phyloP scores from a whole-genome alignment of 2,888 invertebrate genomes.

The Lochmaea capreae region DNA sequence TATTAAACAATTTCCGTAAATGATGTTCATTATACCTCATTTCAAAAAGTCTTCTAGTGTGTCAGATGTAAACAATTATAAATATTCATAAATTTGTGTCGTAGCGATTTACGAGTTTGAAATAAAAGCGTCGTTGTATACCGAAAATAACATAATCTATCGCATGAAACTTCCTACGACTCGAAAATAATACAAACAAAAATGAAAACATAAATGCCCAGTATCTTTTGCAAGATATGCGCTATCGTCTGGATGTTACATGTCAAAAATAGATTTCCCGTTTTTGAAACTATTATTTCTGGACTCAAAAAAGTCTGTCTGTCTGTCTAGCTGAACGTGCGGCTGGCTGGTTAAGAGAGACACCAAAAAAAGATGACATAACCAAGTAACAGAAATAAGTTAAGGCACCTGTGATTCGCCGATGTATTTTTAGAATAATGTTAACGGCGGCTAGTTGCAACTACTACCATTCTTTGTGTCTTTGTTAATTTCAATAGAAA shows the following conservation, averaged over 20 bases:
- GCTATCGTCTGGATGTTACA: constrained; percentile 15
- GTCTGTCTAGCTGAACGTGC: constrained; percentile 37
- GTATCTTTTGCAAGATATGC: neutral
- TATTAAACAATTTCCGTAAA: no score
- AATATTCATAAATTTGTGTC: neutral
- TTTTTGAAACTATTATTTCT: constrained; percentile 44
- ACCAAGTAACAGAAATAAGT: constrained; percentile 47
- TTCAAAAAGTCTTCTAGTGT: no score
- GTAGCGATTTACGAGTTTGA: neutral
- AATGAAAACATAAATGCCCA: constrained; percentile 15
- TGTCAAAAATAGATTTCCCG: constrained; percentile 28
- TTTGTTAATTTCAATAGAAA: neutral
- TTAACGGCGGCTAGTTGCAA: neutral
- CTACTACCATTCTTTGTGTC: neutral
- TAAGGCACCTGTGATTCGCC: constrained; percentile 50
- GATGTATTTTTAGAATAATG: constrained; percentile 46
- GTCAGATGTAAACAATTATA: neutral
- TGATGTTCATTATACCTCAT: no score
- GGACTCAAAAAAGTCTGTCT: constrained; percentile 44
- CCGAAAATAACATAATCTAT: neutral
- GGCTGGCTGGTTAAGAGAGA: constrained; percentile 10
- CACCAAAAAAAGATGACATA: constrained; percentile 54
- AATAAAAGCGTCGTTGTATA: neutral
- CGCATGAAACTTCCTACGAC: neutral
- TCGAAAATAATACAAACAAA: constrained; percentile 10